A percentile compares a stretch with the other conserved stretches of the same genome.
These are phyloP conservation scores for Alca torda DNA, from an alignment of 2,797 vertebrate species.

Conservation along the genomic window DNA sequence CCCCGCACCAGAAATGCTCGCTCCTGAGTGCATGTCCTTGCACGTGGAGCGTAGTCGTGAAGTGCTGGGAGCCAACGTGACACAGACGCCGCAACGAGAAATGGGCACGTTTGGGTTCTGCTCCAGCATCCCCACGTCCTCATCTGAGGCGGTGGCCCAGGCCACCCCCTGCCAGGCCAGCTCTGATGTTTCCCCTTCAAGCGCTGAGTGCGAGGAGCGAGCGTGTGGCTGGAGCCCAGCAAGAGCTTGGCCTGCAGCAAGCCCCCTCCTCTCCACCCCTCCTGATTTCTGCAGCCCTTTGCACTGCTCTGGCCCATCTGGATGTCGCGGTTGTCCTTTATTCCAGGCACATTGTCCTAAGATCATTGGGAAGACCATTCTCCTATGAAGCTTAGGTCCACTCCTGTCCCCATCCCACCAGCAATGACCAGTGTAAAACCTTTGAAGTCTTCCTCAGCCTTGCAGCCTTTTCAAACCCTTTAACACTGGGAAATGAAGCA, in stretches of 20 bases:
- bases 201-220: background rate
- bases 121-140: background rate
- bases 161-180: background rate
- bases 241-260: background rate
- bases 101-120: background rate
- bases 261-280: background rate
- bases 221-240: fast-evolving
- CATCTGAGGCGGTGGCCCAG: background rate
- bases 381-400: background rate
- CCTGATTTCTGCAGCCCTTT: background rate
- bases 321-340: fast-evolving
- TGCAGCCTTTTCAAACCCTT: background rate
- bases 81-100: fast-evolving
- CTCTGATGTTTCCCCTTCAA: background rate
- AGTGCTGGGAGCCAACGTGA: background rate
- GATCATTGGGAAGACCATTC: fast-evolving
- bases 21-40: fast-evolving
- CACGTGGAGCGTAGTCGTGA: fast-evolving
- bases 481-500: background rate
- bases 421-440: background rate
- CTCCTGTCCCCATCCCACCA: background rate
- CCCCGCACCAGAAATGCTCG: fast-evolving
- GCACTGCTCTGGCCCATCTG: background rate
- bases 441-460: background rate
- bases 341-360: background rate